Conservation (phyloP, 2,888 invertebrate genomes). For the Drosophila nigritarsus region DNA sequence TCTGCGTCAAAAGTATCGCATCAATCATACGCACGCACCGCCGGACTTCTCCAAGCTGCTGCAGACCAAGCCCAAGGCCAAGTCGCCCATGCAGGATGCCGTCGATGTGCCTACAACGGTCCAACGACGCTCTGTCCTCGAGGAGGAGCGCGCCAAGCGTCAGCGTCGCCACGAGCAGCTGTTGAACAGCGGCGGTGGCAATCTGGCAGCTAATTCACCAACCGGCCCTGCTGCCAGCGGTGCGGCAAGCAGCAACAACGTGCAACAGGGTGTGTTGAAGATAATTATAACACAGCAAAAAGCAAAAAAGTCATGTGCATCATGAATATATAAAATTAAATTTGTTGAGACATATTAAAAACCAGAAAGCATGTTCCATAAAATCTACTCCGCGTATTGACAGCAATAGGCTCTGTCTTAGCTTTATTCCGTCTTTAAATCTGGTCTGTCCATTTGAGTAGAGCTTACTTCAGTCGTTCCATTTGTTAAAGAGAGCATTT, state of each 20-base stretch:
- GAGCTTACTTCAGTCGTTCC: not conserved
- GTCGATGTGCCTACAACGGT: constrained; percentile 80
- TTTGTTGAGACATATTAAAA: not conserved
- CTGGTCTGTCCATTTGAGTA: not conserved
- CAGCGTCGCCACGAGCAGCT: constrained; percentile 82
- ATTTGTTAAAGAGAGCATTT: not conserved
- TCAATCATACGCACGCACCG: constrained; percentile 80
- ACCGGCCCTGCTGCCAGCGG: not conserved
- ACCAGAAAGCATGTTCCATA: not conserved
- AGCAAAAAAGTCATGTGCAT: constrained; percentile 7
- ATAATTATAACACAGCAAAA: constrained; percentile 54
- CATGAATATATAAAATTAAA: constrained; percentile 16
- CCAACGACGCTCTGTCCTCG: constrained; percentile 82
- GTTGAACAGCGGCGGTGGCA: constrained; percentile 53
- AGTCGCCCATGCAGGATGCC: constrained; percentile 84
- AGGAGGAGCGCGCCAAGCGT: constrained; percentile 84
- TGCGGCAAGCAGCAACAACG: constrained; percentile 25
- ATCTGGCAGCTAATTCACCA: not conserved
- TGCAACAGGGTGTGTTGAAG: constrained; percentile 67
- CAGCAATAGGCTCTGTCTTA: not conserved
- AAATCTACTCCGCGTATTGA: not conserved
- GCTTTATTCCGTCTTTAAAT: not conserved
- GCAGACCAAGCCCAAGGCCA: constrained; percentile 82
- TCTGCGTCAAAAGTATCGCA: constrained; percentile 83
- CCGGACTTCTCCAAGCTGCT: constrained; percentile 84